Percentiles rank a stretch among this genome's conserved stretches.
Conservation (phyloP, 2,113 vertebrate species). For the Fulica atra region DNA sequence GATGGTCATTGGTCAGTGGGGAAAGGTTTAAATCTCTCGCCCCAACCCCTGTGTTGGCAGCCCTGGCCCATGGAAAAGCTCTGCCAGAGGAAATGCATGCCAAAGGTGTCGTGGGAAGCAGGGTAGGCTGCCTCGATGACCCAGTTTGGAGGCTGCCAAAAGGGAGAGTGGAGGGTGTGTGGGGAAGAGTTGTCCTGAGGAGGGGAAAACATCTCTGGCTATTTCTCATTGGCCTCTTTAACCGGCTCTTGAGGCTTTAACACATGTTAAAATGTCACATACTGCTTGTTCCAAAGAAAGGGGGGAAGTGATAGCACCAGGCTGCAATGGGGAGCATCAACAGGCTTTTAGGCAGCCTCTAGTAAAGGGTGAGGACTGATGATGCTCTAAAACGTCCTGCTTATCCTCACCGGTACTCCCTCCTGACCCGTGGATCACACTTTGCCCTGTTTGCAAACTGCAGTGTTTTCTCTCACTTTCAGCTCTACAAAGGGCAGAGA, state of each 20-base stretch:
- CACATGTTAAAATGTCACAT: not conserved
- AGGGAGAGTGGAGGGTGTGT: not conserved
- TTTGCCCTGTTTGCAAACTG: not conserved
- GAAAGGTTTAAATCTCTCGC: not conserved
- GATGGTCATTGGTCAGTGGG: not conserved
- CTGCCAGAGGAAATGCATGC: not conserved
- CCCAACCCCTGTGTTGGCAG: fast-evolving
- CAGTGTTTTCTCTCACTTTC: constrained; percentile 3
- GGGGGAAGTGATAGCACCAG: not conserved
- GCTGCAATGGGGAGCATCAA: not conserved
- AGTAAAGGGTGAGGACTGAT: not conserved
- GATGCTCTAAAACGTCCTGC: not conserved
- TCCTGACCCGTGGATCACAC: not conserved
- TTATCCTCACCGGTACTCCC: not conserved
- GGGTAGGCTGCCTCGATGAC: not conserved
- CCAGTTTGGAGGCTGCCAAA: not conserved
- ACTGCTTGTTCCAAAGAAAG: not conserved
- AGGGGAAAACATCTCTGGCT: not conserved
- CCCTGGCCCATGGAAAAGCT: not conserved
- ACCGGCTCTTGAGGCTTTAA: not conserved
- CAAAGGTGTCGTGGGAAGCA: not conserved
- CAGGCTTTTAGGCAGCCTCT: not conserved
- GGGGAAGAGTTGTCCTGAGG: not conserved
- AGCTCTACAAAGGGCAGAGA: not conserved
- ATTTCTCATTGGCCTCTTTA: not conserved